A percentile compares a stretch with the other conserved stretches of the same genome.
phyloP scores from a whole-genome alignment of 2,888 invertebrate genomes.

The Drosophila heteroneura region DNA sequence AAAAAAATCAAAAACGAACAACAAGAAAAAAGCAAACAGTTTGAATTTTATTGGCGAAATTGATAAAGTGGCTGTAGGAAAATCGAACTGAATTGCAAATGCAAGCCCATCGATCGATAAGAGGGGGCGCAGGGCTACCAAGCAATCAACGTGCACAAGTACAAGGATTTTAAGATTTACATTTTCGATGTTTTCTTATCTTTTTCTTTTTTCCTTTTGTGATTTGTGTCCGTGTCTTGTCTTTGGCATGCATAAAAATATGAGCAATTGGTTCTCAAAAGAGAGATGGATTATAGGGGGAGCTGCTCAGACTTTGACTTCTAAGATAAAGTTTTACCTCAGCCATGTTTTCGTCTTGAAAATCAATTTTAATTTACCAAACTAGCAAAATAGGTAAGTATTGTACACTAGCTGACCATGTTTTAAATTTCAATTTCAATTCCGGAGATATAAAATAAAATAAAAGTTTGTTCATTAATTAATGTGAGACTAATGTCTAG shows the following conservation, averaged over 20 bases:
- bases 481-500: neutral
- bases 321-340: constrained; percentile 11
- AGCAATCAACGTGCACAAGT: constrained; percentile 65
- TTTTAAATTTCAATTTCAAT: neutral
- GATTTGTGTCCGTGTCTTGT: constrained; percentile 31
- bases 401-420: neutral
- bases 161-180: constrained; percentile 61
- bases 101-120: constrained; percentile 53
- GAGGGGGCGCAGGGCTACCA: neutral
- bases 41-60: constrained; percentile 77
- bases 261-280: constrained; percentile 22
- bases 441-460: neutral
- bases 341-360: constrained; percentile 5
- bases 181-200: constrained; percentile 41
- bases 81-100: constrained; percentile 71
- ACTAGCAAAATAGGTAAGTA: neutral
- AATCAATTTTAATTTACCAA: constrained; percentile 44
- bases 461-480: neutral
- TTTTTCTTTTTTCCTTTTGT: constrained; percentile 22
- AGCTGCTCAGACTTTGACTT: neutral
- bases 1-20: constrained; percentile 28
- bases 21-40: constrained; percentile 49
- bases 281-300: neutral
- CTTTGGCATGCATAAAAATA: constrained; percentile 56
- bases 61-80: constrained; percentile 76